Evolutionary conservation across 2,888 invertebrate species (phyloP), one percentile per base, ranked within the genome.

Genomic region (Trimorus sp.): DNA sequence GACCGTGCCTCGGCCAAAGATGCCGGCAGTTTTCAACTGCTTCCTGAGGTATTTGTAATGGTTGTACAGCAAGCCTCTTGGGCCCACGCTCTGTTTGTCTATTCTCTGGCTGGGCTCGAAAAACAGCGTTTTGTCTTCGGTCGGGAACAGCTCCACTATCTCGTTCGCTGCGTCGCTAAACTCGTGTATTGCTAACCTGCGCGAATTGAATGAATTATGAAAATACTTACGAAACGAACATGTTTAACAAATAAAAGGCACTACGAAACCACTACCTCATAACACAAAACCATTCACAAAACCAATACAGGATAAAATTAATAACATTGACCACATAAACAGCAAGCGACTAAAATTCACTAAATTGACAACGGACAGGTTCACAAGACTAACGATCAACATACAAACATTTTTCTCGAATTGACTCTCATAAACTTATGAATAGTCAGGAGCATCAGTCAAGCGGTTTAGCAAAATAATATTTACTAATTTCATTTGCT

Each of bases 31-130:
- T n/a, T 14, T n/a, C 15, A 51, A 15, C 15, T 51, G 51, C 15
- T 51, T 51, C 6, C 51, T 51, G 11, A 51, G 14, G 51, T 51
- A 51, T 15, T 51, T 51, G 11, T 51, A 51, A 14, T 51, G 14
- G 51, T 51, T 51, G 51, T 51, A 51, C 2, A 14, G 51, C 2
- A n/a, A 14, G 2, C 51, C 51, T 51, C 15, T n/a, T 14, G 51
- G 2, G n/a, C 2, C 11, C 7, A 51, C 15, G 15, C 11, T n/a
- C 11, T 51, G 1, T 8, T 51, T 51, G n/a, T 14, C 51, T 3
- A 1, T 15, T 51, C 6, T 51, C 1, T 51, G 1, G 15, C 7
- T 7, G 4, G 51, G 51, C 15, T 14, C 15, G 6, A 14, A 51
- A 51, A 51, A 51, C 14, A 3, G n/a, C 14, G n/a, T 15, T 51